Evolutionary conservation across 1,140 invertebrate genomes (phyloP).

Genomic region (Drepana arcuata): DNA sequence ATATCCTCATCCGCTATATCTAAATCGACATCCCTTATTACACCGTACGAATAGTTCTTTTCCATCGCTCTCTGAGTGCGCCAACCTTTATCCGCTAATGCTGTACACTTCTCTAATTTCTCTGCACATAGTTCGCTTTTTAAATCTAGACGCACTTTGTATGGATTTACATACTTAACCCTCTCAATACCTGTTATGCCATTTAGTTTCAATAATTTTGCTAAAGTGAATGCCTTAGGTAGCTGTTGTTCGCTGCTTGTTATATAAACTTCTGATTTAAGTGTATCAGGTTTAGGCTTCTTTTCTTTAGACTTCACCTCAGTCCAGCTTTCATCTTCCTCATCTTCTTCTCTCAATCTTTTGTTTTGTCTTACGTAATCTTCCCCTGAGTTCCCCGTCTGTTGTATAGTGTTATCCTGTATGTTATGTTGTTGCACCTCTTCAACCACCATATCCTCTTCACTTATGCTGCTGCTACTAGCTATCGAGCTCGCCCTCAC

Average conservation of each 20-base stretch:
- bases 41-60: constrained; percentile 9
- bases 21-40: constrained; percentile 11
- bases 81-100: background rate
- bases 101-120: background rate
- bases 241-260: background rate
- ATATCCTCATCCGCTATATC: constrained; percentile 8
- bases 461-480: background rate
- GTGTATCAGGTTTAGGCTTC: background rate
- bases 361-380: background rate
- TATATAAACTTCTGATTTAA: background rate
- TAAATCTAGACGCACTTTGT: background rate
- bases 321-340: background rate
- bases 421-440: background rate
- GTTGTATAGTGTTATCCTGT: background rate
- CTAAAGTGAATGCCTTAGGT: background rate
- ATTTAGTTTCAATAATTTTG: background rate
- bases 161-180: background rate
- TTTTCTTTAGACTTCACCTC: background rate
- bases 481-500: background rate
- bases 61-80: constrained; percentile 4
- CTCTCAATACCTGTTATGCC: background rate
- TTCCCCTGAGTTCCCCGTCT: background rate
- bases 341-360: background rate
- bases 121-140: background rate
- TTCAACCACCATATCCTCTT: background rate